phyloP scores from a whole-genome alignment of 2,797 vertebrate species.

The Botia almorhae region DNA sequence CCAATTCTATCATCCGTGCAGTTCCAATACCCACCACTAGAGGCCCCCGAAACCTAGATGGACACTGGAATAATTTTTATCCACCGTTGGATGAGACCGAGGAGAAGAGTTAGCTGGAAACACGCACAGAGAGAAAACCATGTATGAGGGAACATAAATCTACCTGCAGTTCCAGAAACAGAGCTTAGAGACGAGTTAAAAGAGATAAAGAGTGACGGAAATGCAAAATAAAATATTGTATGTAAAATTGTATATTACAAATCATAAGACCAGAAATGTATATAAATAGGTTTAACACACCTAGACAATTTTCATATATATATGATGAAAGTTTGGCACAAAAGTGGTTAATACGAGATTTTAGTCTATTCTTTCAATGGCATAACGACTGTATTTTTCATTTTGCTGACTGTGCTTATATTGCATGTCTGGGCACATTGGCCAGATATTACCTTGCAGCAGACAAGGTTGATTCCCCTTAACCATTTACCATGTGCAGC shows the following conservation, averaged over 20 bases:
- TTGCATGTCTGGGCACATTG: background rate
- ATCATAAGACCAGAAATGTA: too few species aligned
- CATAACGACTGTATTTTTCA: too few species aligned
- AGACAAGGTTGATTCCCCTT: conserved; percentile 79
- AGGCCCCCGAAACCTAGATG: background rate
- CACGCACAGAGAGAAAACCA: background rate
- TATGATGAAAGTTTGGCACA: background rate
- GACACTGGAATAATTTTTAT: background rate
- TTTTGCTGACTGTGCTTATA: background rate
- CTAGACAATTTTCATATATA: background rate
- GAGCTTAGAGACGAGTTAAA: too few species aligned
- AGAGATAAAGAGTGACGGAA: too few species aligned
- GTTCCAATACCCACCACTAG: background rate
- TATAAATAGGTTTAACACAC: too few species aligned
- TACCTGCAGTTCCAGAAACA: too few species aligned
- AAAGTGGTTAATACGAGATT: background rate
- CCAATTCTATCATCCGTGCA: background rate
- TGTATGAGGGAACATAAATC: background rate
- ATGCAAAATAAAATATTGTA: too few species aligned
- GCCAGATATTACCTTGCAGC: conserved; percentile 16
- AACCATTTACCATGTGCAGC: conserved; percentile 72
- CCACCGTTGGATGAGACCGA: background rate
- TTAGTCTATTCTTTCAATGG: background rate
- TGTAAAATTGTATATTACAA: too few species aligned
- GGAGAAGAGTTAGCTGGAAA: background rate